Evolutionary conservation across 2,888 invertebrate genomes (phyloP).

Genomic region (Thereva nobilitata): DNA sequence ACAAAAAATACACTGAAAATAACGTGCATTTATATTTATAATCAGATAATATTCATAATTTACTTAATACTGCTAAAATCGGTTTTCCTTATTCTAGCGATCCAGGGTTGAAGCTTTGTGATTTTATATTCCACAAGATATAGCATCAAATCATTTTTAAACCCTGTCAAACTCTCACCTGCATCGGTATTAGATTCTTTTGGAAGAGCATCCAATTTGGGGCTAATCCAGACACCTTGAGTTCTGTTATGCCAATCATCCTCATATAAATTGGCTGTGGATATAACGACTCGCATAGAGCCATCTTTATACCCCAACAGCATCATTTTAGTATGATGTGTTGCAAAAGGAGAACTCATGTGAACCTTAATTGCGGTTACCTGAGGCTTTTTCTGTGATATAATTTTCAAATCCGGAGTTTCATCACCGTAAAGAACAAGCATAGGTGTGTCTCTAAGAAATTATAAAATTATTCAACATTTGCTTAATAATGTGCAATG

Average conservation of each 20-base stretch:
- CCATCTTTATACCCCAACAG: slow-evolving; percentile 80
- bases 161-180: slow-evolving; percentile 83
- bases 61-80: slow-evolving; percentile 84
- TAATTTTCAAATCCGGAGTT: slow-evolving; percentile 63
- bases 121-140: slow-evolving; percentile 78
- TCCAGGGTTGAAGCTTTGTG: slow-evolving; percentile 71
- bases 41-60: slow-evolving; percentile 16
- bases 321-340: slow-evolving; percentile 92
- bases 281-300: slow-evolving; percentile 82
- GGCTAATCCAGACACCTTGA: slow-evolving; percentile 94
- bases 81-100: slow-evolving; percentile 71
- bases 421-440: slow-evolving; percentile 80
- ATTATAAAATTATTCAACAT: background rate
- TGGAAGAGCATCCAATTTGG: slow-evolving; percentile 70
- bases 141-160: slow-evolving; percentile 75
- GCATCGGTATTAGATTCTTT: slow-evolving; percentile 59
- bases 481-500: background rate
- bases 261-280: slow-evolving; percentile 88
- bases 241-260: slow-evolving; percentile 95
- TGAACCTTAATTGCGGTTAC: slow-evolving; percentile 70
- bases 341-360: slow-evolving; percentile 79
- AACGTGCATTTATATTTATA: slow-evolving; percentile 13
- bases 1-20: slow-evolving; percentile 77
- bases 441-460: slow-evolving; percentile 66
- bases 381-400: slow-evolving; percentile 65